Conservation (phyloP, 2,113 vertebrate species). For the Sceloporus tristichus region DNA sequence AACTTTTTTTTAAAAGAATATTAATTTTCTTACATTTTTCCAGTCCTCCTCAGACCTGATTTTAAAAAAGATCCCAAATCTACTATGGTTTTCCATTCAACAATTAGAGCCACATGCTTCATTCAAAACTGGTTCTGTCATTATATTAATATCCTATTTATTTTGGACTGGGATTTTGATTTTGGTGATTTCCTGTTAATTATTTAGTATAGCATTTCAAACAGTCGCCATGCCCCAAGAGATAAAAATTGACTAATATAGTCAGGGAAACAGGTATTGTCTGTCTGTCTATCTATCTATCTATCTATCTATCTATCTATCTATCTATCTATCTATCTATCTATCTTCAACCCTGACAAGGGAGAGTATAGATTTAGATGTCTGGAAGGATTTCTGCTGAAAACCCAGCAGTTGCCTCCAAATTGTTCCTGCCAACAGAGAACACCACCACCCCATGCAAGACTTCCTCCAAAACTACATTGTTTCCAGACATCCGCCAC, state of each 20-base stretch:
- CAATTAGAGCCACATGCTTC: neutral
- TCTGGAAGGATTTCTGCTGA: neutral
- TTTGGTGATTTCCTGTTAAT: neutral
- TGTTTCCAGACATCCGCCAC: too few species aligned
- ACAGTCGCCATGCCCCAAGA: neutral
- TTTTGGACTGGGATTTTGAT: neutral
- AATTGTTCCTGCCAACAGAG: neutral
- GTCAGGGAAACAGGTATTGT: neutral
- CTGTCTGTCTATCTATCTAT: too few species aligned
- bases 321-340: too few species aligned
- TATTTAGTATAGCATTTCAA: neutral
- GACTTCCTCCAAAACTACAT: too few species aligned
- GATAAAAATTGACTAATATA: neutral
- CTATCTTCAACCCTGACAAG: neutral
- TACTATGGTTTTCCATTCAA: neutral
- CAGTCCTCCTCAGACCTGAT: too few species aligned
- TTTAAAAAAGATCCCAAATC: too few species aligned
- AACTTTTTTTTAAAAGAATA: too few species aligned
- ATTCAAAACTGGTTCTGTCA: neutral
- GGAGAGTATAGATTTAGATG: neutral
- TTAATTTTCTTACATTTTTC: too few species aligned
- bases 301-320: too few species aligned
- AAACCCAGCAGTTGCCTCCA: neutral
- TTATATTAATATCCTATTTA: neutral
- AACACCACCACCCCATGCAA: too few species aligned